These are phyloP conservation scores for Parus major DNA, from an alignment of 2,113 vertebrate genomes.

Conservation along the genomic window DNA sequence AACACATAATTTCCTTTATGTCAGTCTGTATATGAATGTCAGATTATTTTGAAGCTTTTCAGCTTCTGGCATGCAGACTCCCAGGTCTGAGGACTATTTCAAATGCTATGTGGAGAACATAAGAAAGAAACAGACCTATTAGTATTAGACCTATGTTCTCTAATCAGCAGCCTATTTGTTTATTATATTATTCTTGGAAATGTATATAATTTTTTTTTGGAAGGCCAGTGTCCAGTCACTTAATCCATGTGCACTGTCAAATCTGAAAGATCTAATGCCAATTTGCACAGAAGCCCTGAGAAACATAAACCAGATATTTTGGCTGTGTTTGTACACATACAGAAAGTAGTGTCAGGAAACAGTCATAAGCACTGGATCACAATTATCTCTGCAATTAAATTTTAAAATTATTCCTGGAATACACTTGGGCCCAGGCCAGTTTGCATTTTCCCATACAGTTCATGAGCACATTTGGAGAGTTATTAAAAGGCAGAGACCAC, in stretches of 20 bases:
- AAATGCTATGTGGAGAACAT: background rate
- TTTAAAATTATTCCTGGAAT: background rate
- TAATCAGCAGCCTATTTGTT: background rate
- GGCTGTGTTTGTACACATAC: background rate
- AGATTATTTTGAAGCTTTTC: background rate
- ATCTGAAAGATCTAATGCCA: background rate
- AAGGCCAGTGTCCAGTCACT: background rate
- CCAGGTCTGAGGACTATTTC: background rate
- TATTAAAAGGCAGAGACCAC: background rate
- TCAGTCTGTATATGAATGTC: background rate
- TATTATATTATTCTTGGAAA: background rate
- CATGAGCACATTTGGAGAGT: background rate
- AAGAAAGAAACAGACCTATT: background rate
- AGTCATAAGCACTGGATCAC: background rate
- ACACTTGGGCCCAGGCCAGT: background rate
- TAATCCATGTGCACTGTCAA: background rate
- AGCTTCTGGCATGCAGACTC: background rate
- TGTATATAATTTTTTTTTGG: rapidly evolving
- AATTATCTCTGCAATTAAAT: background rate
- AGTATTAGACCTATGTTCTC: background rate
- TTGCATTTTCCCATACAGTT: background rate
- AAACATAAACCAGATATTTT: background rate
- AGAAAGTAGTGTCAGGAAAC: background rate
- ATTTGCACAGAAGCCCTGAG: background rate
- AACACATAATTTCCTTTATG: background rate